Percentiles rank a stretch among this genome's conserved stretches.
Evolutionary conservation across 2,888 invertebrate genomes (phyloP).

Genomic region (Ischnura elegans): DNA sequence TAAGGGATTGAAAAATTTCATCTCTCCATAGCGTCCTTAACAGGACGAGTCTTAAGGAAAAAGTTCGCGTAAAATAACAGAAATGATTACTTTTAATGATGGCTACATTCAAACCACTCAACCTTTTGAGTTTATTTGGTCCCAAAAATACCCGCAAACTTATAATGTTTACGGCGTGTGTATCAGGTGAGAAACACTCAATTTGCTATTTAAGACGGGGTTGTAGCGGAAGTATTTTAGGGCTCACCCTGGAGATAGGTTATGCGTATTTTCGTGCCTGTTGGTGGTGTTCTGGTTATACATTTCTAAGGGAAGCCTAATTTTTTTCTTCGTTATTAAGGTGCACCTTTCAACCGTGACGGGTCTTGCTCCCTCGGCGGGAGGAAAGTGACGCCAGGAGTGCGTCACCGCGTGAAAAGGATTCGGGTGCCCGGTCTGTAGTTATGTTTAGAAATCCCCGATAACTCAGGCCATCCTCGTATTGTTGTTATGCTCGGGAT

Average conservation of each 20-base stretch:
- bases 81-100: no score
- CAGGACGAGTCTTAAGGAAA: no score
- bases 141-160: no score
- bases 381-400: neutral
- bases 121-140: no score
- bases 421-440: neutral
- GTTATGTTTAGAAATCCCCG: neutral
- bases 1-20: no score
- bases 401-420: neutral
- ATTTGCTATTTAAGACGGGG: no score
- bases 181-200: no score
- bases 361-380: neutral
- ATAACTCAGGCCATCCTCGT: conserved; percentile 1
- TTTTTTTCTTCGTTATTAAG: neutral
- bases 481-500: conserved; percentile 2
- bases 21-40: no score
- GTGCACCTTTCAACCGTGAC: neutral
- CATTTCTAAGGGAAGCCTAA: neutral
- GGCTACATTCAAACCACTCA: no score
- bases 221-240: neutral
- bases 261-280: conserved; percentile 16
- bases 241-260: neutral
- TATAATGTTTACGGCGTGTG: no score
- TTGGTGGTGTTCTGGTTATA: neutral
- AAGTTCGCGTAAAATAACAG: no score